These are phyloP conservation scores for Eristalis intricaria DNA, from an alignment of 2,888 invertebrate species.

Conservation along the genomic window DNA sequence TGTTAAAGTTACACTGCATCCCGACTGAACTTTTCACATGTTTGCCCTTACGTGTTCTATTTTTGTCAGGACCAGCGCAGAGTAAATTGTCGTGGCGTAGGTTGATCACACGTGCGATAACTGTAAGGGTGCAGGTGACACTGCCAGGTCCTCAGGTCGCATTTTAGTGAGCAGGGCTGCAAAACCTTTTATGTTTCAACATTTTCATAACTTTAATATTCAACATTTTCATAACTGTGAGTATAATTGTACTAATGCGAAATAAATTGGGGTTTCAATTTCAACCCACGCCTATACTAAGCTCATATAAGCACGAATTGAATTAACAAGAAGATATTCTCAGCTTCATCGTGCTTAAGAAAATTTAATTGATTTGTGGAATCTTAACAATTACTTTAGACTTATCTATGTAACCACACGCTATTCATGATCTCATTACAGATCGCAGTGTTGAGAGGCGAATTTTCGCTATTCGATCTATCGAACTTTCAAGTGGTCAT, in stretches of 20 bases:
- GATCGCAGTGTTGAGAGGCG: background rate
- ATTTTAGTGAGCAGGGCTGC: slow-evolving; percentile 9
- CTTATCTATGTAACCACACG: background rate
- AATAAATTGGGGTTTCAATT: too few relatives aligned
- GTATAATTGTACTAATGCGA: too few relatives aligned
- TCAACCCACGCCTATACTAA: too few relatives aligned
- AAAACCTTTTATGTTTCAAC: slow-evolving; percentile 7
- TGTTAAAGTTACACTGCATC: slow-evolving; percentile 29
- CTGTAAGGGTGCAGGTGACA: slow-evolving; percentile 16
- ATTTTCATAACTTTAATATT: too few relatives aligned
- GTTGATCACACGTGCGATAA: slow-evolving; percentile 18
- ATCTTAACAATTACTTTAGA: too few relatives aligned
- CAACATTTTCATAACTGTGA: too few relatives aligned
- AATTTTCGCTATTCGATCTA: background rate
- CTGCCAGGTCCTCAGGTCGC: background rate
- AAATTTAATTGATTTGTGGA: too few relatives aligned
- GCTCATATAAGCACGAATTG: too few relatives aligned
- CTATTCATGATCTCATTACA: background rate
- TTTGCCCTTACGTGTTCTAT: slow-evolving; percentile 15
- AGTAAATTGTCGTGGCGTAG: slow-evolving; percentile 41
- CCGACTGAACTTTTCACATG: slow-evolving; percentile 14
- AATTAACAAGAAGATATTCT: background rate
- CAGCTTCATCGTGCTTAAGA: too few relatives aligned
- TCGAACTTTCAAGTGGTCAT: background rate
- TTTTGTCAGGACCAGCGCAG: slow-evolving; percentile 35